Evolutionary conservation across 2,888 invertebrate species (phyloP), one percentile per base, ranked within the genome.

Genomic region (Falcaria lacertinaria): DNA sequence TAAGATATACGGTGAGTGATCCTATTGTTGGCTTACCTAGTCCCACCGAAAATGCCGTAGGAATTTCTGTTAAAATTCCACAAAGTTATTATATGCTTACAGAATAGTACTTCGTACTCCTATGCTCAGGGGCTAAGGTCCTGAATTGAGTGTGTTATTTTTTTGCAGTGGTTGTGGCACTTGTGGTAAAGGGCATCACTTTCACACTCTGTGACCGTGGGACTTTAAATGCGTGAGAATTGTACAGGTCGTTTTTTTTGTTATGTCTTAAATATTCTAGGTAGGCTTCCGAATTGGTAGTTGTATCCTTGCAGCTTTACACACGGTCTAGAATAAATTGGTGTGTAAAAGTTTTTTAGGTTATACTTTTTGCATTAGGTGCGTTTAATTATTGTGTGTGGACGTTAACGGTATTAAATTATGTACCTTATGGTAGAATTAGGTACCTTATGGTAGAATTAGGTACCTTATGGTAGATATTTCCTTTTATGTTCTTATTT

Each of bases 171-270:
- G 7, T 22, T 15, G 13, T 14, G 3, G 28, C 28, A n/a, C 2
- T 22, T 15, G 13, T 14, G 3, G 28, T 11, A 22, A 17, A 44
- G 45, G 44, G 50, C 47, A 45, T 60, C 57, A 52, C 48, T 65
- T 63, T 60, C 54, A 65, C 57, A 58, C 54, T 48, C 44, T 47
- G 52, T 54, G 57, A 57, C 49, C 57, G 63, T 60, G 64, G 52
- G 58, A 54, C 32, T 59, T 52, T 39, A 6, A 42, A 49, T 48
- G 58, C 65, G 67, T 64, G 67, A 51, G 66, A 67, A 63, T 46
- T 50, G 48, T 43, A 45, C 35, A 44, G 52, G 47, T 15, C 13
- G 35, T 4, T 17, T 36, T 37, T 37, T 37, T 37, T 19, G 34
- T 34, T 8, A 8, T 5, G n/a, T 37, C 37, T 22, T 37, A 37